Evolutionary conservation across 2,113 vertebrate genomes (phyloP).

Genomic region (Polypterus bichir): DNA sequence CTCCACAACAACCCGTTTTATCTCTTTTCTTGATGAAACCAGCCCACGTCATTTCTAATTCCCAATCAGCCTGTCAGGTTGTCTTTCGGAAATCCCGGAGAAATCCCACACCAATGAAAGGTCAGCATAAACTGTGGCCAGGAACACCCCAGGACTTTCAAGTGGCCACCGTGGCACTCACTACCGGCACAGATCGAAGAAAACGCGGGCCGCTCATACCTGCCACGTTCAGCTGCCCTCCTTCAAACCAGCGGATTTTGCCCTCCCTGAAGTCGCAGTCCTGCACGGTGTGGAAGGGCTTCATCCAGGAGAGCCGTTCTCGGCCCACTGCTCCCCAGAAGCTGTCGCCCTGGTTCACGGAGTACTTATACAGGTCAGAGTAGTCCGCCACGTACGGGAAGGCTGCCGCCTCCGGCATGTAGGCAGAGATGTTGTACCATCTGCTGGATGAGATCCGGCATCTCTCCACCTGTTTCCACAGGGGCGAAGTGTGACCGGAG

Average conservation of each 20-base stretch:
- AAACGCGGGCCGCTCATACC: constrained; percentile 18
- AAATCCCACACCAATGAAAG: too few species aligned
- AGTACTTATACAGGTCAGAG: constrained; percentile 42
- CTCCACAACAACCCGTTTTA: too few species aligned
- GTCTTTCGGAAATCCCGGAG: too few species aligned
- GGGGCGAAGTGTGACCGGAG: background rate
- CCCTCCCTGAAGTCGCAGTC: constrained; percentile 43
- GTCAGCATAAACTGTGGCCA: too few species aligned
- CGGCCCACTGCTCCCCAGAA: constrained; percentile 53
- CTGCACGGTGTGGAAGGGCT: constrained; percentile 43
- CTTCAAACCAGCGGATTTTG: constrained; percentile 36
- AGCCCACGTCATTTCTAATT: too few species aligned
- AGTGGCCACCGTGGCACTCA: too few species aligned
- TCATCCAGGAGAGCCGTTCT: constrained; percentile 49
- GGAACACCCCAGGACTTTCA: too few species aligned
- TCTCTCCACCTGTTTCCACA: background rate
- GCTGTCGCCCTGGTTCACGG: constrained; percentile 34
- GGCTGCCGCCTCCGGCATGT: constrained; percentile 47
- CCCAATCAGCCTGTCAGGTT: too few species aligned
- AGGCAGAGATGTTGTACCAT: constrained; percentile 32
- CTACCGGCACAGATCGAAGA: background rate
- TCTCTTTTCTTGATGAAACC: too few species aligned
- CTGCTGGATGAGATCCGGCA: background rate
- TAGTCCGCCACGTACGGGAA: constrained; percentile 36
- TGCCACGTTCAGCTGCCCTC: constrained; percentile 31